A percentile compares a stretch with the other conserved stretches of the same genome.
Conservation (phyloP, 2,113 vertebrate species). For the Cryptotis parvus region DNA sequence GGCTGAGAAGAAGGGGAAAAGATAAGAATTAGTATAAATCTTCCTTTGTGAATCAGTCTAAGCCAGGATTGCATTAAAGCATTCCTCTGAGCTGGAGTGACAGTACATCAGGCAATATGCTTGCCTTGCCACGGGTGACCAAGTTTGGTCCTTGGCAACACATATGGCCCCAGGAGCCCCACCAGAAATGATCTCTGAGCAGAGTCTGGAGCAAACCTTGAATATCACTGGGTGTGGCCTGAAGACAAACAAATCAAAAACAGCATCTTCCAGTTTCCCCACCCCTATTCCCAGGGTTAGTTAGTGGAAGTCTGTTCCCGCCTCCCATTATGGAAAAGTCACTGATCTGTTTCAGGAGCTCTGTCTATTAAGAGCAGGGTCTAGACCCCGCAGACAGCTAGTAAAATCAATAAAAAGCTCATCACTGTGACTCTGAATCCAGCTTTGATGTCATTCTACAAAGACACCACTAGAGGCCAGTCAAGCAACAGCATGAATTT, state of each 20-base stretch:
- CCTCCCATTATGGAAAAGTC: background rate
- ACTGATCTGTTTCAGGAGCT: background rate
- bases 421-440: background rate
- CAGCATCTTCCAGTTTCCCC: no score
- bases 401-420: background rate
- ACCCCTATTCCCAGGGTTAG: background rate
- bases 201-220: no score
- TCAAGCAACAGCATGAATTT: constrained; percentile 3
- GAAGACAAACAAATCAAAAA: no score
- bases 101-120: no score
- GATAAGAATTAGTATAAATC: background rate
- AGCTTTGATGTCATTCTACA: background rate
- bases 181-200: no score
- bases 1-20: no score
- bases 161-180: no score
- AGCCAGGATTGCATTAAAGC: background rate
- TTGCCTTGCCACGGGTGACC: no score
- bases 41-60: background rate
- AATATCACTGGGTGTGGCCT: no score
- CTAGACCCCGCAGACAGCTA: no score
- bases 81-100: accelerated
- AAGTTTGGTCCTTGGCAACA: no score
- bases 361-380: background rate
- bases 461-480: constrained; percentile 82
- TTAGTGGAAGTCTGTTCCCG: background rate